Evolutionary conservation across 2,113 vertebrate species (phyloP).

Genomic region (Strigops habroptila): DNA sequence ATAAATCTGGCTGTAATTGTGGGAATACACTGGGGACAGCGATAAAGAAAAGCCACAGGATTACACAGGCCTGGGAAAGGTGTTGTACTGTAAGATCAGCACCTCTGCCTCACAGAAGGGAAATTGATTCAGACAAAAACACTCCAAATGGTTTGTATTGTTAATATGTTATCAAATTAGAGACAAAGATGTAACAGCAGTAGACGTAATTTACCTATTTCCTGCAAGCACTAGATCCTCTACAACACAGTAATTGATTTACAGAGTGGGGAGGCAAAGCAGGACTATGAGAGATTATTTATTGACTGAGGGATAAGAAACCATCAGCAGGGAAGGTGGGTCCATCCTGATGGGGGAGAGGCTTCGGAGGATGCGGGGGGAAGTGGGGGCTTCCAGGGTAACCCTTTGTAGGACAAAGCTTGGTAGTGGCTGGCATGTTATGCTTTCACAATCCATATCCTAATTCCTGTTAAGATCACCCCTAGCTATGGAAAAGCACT

Average conservation of each 20-base stretch:
- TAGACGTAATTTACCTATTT: neutral
- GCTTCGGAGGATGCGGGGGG: fast-evolving
- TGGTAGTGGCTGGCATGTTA: fast-evolving
- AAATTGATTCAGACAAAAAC: neutral
- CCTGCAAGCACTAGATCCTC: neutral
- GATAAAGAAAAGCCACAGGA: neutral
- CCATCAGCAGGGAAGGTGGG: fast-evolving
- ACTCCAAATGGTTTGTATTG: neutral
- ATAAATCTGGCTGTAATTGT: neutral
- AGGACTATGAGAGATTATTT: neutral
- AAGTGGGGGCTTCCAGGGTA: fast-evolving
- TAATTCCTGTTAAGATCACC: neutral
- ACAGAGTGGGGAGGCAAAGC: neutral
- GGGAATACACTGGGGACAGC: fast-evolving
- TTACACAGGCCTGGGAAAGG: neutral
- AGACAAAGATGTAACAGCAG: neutral
- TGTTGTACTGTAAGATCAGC: neutral
- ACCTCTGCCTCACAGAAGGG: neutral
- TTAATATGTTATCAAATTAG: neutral
- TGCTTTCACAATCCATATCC: fast-evolving
- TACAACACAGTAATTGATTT: neutral
- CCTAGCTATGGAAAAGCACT: neutral
- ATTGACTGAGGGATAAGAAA: neutral
- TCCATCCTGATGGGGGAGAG: neutral
- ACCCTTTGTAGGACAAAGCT: neutral